These are phyloP conservation scores for Oasisia sp. DNA, from an alignment of 2,888 invertebrate species.

Conservation along the genomic window DNA sequence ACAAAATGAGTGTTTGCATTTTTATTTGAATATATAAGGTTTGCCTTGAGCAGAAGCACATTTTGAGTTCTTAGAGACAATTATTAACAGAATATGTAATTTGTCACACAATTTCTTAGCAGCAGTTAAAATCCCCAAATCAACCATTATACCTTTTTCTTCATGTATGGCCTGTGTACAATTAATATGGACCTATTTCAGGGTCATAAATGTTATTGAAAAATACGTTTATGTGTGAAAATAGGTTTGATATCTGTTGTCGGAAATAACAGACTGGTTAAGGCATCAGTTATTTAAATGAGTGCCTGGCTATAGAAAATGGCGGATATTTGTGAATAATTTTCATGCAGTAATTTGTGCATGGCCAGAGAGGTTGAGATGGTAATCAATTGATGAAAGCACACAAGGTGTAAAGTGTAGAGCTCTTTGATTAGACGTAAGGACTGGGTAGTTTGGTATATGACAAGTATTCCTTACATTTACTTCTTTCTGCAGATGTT, in stretches of 20 bases:
- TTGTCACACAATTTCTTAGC: conserved; percentile 1
- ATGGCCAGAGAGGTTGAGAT: conserved; percentile 22
- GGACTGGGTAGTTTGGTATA: neutral
- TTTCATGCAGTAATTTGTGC: neutral
- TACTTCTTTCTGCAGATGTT: neutral
- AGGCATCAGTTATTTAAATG: neutral
- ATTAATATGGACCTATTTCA: neutral
- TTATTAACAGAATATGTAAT: conserved; percentile 8
- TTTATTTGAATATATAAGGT: neutral
- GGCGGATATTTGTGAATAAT: conserved; percentile 18
- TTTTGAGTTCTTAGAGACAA: conserved; percentile 1
- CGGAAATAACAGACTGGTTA: neutral
- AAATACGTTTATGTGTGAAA: neutral
- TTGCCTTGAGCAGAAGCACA: too few species aligned
- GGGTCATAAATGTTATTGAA: neutral
- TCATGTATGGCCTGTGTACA: neutral
- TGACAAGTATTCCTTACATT: neutral
- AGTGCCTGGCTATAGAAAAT: neutral
- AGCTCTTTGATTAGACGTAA: neutral
- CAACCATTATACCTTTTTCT: neutral
- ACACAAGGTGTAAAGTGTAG: neutral
- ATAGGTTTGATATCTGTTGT: neutral
- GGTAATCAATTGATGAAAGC: neutral
- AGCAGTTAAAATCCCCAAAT: conserved; percentile 20
- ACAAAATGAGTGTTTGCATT: neutral